A percentile compares a stretch with the other conserved stretches of the same genome.
These are phyloP conservation scores for Odontesthes bonariensis DNA, from an alignment of 2,113 vertebrate genomes.

Conservation along the genomic window DNA sequence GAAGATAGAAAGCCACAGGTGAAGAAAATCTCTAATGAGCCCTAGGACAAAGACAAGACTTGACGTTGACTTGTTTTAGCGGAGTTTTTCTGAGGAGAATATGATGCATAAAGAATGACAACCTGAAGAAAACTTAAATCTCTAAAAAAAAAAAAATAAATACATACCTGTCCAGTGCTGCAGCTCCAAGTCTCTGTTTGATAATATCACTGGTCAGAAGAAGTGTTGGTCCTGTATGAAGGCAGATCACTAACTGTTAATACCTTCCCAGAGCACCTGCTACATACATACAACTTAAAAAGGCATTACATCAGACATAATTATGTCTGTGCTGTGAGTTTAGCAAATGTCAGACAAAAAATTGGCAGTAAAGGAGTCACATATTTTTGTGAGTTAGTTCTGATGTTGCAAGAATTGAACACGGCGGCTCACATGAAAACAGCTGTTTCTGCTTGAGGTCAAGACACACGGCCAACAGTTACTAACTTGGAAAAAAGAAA, in stretches of 20 bases:
- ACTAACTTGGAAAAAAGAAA: too few relatives aligned
- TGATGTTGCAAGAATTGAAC: not conserved
- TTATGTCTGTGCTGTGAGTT: not conserved
- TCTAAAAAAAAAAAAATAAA: not conserved
- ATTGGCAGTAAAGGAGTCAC: not conserved
- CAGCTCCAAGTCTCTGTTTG: constrained; percentile 90
- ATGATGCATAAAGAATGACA: not conserved
- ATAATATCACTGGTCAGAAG: constrained; percentile 93
- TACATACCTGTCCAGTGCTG: constrained; percentile 92
- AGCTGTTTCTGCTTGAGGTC: not conserved
- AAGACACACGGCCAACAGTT: not conserved
- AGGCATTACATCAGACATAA: constrained; percentile 2
- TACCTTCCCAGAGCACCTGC: not conserved
- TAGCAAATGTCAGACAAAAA: not conserved
- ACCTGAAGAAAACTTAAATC: not conserved
- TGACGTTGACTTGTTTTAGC: not conserved
- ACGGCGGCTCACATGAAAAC: not conserved
- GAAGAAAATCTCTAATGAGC: constrained; percentile 8
- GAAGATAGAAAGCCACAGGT: constrained; percentile 2
- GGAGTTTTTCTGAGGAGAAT: not conserved
- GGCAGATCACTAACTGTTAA: constrained; percentile 9
- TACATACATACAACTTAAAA: not conserved
- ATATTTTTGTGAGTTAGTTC: constrained; percentile 1
- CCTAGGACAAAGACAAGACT: not conserved
- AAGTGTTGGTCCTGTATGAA: constrained; percentile 86